phyloP scores from a whole-genome alignment of 2,888 invertebrate species.

The Caenorhabditis sp. region DNA sequence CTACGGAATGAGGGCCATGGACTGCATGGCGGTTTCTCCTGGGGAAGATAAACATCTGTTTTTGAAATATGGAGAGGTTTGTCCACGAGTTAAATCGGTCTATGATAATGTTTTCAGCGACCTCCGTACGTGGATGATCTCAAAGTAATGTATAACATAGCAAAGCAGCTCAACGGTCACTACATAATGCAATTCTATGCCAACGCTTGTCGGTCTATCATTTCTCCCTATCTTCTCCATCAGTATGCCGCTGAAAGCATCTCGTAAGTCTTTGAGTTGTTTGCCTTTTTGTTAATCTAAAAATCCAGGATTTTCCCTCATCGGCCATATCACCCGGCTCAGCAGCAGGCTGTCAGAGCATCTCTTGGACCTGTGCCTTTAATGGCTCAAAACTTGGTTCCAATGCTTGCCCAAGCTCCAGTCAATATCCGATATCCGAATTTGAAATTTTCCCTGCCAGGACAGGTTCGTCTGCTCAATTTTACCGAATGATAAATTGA shows the following conservation, averaged over 20 bases:
- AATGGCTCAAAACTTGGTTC: not conserved
- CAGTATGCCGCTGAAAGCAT: conserved; percentile 46
- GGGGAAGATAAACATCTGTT: conserved; percentile 46
- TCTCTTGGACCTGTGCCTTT: conserved; percentile 11
- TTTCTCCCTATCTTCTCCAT: conserved; percentile 59
- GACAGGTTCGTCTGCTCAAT: conserved; percentile 1
- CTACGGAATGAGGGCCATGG: conserved; percentile 62
- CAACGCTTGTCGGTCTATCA: conserved; percentile 40
- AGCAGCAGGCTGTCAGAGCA: not conserved
- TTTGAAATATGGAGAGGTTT: conserved; percentile 36
- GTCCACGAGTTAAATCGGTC: not conserved
- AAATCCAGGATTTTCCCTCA: conserved; percentile 28
- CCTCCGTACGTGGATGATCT: conserved; percentile 48
- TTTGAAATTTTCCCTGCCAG: conserved; percentile 31
- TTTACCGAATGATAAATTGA: not conserved
- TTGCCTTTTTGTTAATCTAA: not conserved
- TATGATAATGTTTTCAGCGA: conserved; percentile 13
- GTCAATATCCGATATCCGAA: conserved; percentile 24
- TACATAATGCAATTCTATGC: conserved; percentile 38
- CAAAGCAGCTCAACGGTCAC: conserved; percentile 31
- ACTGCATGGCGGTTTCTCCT: conserved; percentile 43
- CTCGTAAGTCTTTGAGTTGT: conserved; percentile 19
- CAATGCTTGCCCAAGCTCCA: not conserved
- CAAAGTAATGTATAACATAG: conserved; percentile 24
- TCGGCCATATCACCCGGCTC: conserved; percentile 3